A percentile compares a stretch with the other conserved stretches of the same genome.
Conservation (phyloP, 2,797 vertebrate species). For the Staurois parvus region DNA sequence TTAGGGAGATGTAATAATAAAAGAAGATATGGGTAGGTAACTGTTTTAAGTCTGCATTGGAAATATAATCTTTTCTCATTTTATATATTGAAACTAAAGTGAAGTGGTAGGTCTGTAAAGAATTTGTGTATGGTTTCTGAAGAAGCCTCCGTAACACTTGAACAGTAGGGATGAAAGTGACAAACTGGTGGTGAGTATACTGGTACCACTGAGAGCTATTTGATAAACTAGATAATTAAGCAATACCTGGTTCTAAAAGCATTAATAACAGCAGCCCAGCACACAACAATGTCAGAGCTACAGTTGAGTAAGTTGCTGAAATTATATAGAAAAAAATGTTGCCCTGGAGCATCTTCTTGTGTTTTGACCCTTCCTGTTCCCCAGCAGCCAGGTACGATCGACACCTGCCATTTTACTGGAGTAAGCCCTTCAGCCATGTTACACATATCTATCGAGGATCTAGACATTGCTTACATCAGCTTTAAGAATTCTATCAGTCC, state of each 20-base stretch:
- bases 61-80: not conserved
- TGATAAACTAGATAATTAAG: not conserved
- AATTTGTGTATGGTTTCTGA: not conserved
- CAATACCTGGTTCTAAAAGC: not conserved
- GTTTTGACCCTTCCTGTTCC: constrained; percentile 52
- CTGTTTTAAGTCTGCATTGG: not conserved
- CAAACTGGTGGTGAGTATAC: not conserved
- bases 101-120: not conserved
- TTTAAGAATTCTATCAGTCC: constrained; percentile 4
- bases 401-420: constrained; percentile 54
- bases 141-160: not conserved
- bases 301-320: not conserved
- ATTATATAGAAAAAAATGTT: constrained; percentile 14
- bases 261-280: not conserved
- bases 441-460: constrained; percentile 18
- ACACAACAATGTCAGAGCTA: not conserved
- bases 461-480: constrained; percentile 13
- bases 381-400: constrained; percentile 42
- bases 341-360: constrained; percentile 37
- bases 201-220: not conserved
- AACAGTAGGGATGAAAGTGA: not conserved
- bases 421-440: constrained; percentile 43
- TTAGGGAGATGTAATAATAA: not conserved
- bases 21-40: not conserved
- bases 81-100: no score